Evolutionary conservation across 2,888 invertebrate genomes (phyloP).

Genomic region (Erebia palarica): DNA sequence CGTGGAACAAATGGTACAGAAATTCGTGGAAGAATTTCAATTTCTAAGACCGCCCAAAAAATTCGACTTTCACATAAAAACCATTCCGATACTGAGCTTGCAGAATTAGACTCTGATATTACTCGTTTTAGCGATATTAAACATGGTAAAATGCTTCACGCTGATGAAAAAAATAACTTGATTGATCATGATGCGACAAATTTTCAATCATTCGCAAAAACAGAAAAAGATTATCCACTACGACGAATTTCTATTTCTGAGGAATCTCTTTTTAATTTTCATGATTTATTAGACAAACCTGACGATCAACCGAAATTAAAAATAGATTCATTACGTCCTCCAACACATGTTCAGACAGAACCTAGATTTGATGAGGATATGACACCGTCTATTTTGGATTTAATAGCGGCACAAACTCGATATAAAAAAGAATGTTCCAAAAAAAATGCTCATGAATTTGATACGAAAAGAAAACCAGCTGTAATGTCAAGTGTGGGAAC

Average conservation of each 20-base stretch:
- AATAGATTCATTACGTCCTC: not conserved
- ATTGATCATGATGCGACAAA: not conserved
- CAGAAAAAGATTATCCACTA: not conserved
- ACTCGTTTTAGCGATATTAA: not conserved
- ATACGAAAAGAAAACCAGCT: not conserved
- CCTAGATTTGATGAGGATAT: not conserved
- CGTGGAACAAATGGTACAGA: not conserved
- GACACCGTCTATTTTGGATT: constrained; percentile 11
- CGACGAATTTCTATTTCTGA: constrained; percentile 7
- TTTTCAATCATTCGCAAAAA: not conserved
- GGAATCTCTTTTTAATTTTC: not conserved
- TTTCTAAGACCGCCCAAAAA: not conserved
- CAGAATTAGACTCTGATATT: not conserved
- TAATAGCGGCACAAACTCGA: not conserved
- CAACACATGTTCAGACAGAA: not conserved
- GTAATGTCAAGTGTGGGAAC: not conserved
- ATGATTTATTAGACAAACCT: not conserved
- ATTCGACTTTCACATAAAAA: not conserved
- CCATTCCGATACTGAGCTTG: not conserved
- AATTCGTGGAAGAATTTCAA: not conserved
- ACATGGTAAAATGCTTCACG: not conserved
- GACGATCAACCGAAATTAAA: not conserved
- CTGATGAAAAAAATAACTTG: not conserved
- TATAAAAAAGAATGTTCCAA: not conserved
- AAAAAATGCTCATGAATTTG: not conserved